Evolutionary conservation across 2,797 vertebrate genomes (phyloP), one percentile per base, ranked within the genome.

Genomic region (Chelmon rostratus): DNA sequence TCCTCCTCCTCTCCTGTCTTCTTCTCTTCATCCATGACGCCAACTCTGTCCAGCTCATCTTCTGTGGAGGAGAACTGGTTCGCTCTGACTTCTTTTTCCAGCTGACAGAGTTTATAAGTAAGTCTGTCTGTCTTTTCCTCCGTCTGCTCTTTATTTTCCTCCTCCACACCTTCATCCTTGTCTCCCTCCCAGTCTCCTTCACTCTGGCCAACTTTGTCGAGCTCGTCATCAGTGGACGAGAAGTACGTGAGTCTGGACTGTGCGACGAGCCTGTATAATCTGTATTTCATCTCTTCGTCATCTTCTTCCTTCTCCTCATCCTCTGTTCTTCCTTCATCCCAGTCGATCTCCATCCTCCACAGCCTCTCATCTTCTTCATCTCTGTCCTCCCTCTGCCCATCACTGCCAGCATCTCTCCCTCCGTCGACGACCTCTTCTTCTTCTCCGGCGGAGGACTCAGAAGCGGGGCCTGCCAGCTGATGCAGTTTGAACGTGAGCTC

Each of bases 41-140:
- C 89, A 18, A 68, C 33, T 75, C 84, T 82, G 83, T 94, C 93
- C 73, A 92, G 72, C 72, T 94, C 94, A n/a, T 95, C 94, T 72
- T 95, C 93, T 0, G 93, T 94, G 70, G 93, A 95, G 28, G 92
- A 94, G 52, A 93, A 90, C 72, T 91, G 85, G 23, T 79, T 81
- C 4, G 88, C 87, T 62, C 72, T 4, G 23, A 86, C 75, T 74
- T 92, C 61, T 8, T 82, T 86, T 56, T 92, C 91, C 49, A 93
- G 78, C 58, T 62, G 71, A 70, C 81, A 89, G 52, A 94, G 84
- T 80, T 78, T 90, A 21, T 57, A 83, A 35, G 75, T 66, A 3
- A 93, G 86, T 53, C 78, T 28, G 3, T 85, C 80, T 11, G 35
- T 75, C 19, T 38, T 81, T 49, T 63, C 78, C 18, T 90, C 82